Evolutionary conservation across 2,113 vertebrate species (phyloP).

Genomic region (Smithornis capensis): DNA sequence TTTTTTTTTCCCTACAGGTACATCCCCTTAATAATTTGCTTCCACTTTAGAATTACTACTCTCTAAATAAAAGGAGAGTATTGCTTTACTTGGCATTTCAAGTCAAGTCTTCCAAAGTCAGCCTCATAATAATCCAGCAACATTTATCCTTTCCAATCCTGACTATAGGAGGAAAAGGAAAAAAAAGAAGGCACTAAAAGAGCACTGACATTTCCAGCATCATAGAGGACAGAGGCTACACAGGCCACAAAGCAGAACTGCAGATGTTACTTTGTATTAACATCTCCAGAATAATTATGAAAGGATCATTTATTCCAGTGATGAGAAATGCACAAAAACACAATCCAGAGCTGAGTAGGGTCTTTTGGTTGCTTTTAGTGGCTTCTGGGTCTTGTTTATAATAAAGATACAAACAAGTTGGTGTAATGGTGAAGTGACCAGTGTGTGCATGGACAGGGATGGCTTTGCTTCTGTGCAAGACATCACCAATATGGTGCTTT

Average conservation of each 20-base stretch:
- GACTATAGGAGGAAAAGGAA: background rate
- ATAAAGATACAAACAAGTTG: background rate
- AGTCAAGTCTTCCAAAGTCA: background rate
- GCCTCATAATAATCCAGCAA: background rate
- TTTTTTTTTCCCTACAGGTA: background rate
- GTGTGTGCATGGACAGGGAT: fast-evolving
- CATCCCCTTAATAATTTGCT: background rate
- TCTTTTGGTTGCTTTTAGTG: background rate
- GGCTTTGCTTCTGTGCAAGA: background rate
- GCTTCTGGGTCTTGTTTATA: background rate
- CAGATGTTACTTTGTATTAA: background rate
- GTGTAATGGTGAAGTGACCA: fast-evolving
- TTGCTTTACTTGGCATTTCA: background rate
- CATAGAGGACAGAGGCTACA: background rate
- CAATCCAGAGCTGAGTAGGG: fast-evolving
- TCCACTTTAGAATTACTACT: background rate
- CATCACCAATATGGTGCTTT: fast-evolving
- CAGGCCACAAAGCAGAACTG: background rate
- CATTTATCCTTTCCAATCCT: background rate
- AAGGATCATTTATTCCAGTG: background rate
- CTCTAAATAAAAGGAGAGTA: background rate
- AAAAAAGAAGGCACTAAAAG: background rate
- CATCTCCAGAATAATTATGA: background rate
- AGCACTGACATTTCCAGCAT: background rate
- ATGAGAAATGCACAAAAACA: background rate